phyloP scores from a whole-genome alignment of 2,888 invertebrate species.

The Nemoura dubitans region DNA sequence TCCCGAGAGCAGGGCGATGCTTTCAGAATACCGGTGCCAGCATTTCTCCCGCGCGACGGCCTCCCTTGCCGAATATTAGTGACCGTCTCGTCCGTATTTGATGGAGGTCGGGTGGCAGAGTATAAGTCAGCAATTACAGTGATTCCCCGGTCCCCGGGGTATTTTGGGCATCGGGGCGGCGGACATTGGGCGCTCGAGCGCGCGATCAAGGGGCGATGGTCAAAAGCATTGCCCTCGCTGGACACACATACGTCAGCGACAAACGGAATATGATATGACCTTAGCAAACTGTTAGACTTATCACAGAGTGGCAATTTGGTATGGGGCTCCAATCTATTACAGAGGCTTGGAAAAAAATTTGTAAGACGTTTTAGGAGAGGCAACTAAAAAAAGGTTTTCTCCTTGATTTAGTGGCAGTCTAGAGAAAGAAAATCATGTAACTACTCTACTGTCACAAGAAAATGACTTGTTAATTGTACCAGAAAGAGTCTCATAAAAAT shows the following conservation, averaged over 20 bases:
- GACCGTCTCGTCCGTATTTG: constrained; percentile 32
- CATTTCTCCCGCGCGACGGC: neutral
- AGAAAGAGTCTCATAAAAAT: neutral
- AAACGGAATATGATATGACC: constrained; percentile 15
- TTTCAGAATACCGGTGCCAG: neutral
- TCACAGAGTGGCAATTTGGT: constrained; percentile 17
- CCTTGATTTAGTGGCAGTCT: neutral
- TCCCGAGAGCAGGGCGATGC: constrained; percentile 43
- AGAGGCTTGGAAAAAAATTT: neutral
- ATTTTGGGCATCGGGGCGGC: constrained; percentile 34
- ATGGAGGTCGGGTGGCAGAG: constrained; percentile 43
- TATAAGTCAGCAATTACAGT: constrained; percentile 48
- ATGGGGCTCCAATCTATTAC: neutral
- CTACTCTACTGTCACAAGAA: neutral
- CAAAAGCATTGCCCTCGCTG: too few species aligned
- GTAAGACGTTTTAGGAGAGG: neutral
- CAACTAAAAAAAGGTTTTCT: neutral
- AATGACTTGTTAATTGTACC: neutral
- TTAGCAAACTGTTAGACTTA: neutral
- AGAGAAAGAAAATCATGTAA: neutral
- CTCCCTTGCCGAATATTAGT: constrained; percentile 38
- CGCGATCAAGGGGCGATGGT: neutral
- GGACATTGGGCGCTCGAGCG: neutral
- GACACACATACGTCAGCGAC: neutral
- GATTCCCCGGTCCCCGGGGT: constrained; percentile 31